Conservation (phyloP, 1,140 invertebrate genomes). For the Ericerus pela region DNA sequence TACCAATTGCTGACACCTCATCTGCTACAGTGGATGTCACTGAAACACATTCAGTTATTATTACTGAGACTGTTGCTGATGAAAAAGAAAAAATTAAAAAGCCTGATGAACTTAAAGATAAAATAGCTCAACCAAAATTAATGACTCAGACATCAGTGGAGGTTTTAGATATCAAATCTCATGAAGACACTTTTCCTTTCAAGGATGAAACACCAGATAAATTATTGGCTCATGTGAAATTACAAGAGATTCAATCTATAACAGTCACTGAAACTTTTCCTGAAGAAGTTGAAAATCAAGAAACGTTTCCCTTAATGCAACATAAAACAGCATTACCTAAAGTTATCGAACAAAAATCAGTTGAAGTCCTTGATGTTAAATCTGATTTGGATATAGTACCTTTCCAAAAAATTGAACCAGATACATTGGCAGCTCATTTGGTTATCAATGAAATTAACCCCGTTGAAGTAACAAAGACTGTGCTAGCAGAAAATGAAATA, state of each 20-base stretch:
- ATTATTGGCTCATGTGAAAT: no score
- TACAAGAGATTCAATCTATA: no score
- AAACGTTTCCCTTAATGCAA: no score
- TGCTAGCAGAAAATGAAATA: conserved; percentile 30
- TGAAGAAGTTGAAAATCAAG: conserved; percentile 6
- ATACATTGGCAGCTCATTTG: conserved; percentile 28
- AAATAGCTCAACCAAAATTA: conserved; percentile 16
- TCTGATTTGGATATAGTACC: background rate
- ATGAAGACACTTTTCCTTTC: conserved; percentile 24
- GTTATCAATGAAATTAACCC: conserved; percentile 33
- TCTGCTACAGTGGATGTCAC: conserved; percentile 32
- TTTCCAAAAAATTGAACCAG: background rate
- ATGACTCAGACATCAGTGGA: conserved; percentile 21
- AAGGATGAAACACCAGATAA: conserved; percentile 20
- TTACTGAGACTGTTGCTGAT: conserved; percentile 34
- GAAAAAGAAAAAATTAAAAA: conserved; percentile 28
- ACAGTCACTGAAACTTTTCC: conserved; percentile 21
- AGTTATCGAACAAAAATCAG: background rate
- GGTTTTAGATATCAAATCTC: conserved; percentile 19
- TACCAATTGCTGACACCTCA: conserved; percentile 23
- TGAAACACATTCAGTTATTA: conserved; percentile 32
- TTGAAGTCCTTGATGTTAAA: background rate
- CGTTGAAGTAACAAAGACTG: conserved; percentile 34
- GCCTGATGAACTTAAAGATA: conserved; percentile 23
- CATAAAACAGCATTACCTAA: background rate